phyloP scores from a whole-genome alignment of 2,113 vertebrate species.

The Neoarius graeffei region DNA sequence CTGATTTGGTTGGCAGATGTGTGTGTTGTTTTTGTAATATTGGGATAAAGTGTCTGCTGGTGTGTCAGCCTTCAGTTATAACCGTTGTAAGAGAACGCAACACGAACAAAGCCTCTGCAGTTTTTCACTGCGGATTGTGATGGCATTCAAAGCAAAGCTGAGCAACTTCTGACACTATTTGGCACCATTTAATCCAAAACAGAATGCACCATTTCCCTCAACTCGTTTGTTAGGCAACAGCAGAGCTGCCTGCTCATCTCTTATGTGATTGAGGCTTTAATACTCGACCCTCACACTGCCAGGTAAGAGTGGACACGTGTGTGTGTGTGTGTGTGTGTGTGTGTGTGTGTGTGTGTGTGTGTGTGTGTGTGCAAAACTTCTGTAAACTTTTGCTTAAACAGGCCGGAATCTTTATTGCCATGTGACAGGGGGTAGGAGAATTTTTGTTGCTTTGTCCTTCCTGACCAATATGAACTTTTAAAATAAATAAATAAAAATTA shows the following conservation, averaged over 20 bases:
- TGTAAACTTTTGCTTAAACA: neutral
- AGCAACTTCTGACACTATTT: neutral
- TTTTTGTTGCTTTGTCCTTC: neutral
- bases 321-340: too few species aligned
- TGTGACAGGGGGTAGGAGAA: neutral
- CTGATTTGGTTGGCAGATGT: neutral
- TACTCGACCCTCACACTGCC: slow-evolving; percentile 91
- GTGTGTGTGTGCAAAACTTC: neutral
- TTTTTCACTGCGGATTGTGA: neutral
- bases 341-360: too few species aligned
- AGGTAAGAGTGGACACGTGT: slow-evolving; percentile 78
- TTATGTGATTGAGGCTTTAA: slow-evolving; percentile 90
- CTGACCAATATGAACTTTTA: neutral
- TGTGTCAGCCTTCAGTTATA: neutral
- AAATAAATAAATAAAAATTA: neutral
- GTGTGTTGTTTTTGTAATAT: neutral
- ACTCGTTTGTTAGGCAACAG: slow-evolving; percentile 81
- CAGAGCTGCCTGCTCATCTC: slow-evolving; percentile 95
- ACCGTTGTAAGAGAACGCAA: neutral
- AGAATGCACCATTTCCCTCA: slow-evolving; percentile 52
- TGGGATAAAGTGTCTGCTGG: neutral
- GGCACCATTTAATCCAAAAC: neutral
- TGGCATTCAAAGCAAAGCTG: neutral
- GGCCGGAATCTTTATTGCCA: neutral
- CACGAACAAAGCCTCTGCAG: neutral